Evolutionary conservation across 2,888 invertebrate genomes (phyloP), one percentile per base, ranked within the genome.

Genomic region (Lottia scabra): DNA sequence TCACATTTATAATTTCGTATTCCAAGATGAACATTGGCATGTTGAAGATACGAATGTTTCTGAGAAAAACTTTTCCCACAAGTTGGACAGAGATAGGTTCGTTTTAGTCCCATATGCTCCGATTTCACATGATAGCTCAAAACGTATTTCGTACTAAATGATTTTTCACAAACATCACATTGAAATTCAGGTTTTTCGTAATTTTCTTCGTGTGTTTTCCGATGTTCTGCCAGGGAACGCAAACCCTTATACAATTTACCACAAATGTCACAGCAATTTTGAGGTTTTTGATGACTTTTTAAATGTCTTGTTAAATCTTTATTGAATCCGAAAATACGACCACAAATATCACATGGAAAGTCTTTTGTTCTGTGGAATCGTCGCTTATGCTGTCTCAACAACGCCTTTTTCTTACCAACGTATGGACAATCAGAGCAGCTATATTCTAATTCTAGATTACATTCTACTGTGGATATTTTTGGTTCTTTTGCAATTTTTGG

Each of bases 11-110:
- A 83, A 13, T 85, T 85, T 45, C 79, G 80, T 8, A 84, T 79
- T n/a, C 85, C 85, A 30, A 82, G 73, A 77, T 86, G 86, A 62
- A 84, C 81, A 76, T 83, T 85, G 12, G 82, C 82, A 82, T 85
- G 84, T 69, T 80, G 81, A 10, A 80, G 30, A 70, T 84, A 83
- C 0, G 85, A 83, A 44, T 79, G 80, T 70, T 80, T 83, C 74
- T 84, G 84, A 10, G 83, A 82, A 65, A 85, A 86, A 68, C 79
- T 83, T 75, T 81, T 81, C 10, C 83, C 84, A 83, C 86, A 85
- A 4, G 81, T 82, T 56, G 83, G 81, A 73, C 86, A 85, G 12
- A 85, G 70, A 72, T 77, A 83, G 0, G 80, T 77, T 63, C 80
- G 80, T 65, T 81, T 85, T 71, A 83, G 78, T 19, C 83, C 84